These are phyloP conservation scores for Lycorma delicatula DNA, from an alignment of 1,140 invertebrate species.

Conservation along the genomic window DNA sequence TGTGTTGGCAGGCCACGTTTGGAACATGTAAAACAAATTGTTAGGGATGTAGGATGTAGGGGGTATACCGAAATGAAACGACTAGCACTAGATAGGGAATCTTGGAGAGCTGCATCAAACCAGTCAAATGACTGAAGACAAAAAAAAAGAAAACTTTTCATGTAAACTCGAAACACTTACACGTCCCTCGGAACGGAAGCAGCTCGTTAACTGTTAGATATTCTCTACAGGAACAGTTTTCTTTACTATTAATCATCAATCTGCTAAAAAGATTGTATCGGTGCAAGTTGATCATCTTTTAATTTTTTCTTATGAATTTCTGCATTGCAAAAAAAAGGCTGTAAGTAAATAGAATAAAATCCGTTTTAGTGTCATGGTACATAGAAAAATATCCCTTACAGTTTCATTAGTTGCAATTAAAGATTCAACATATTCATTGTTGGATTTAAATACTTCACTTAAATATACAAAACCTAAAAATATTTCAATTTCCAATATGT, in stretches of 20 bases:
- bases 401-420: constrained; percentile 24
- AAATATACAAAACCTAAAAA: constrained; percentile 19
- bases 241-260: constrained; percentile 16
- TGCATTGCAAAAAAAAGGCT: constrained; percentile 15
- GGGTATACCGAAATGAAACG: too few species aligned
- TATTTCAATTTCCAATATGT: constrained; percentile 20
- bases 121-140: too few species aligned
- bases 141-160: too few species aligned
- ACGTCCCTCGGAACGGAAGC: constrained; percentile 33
- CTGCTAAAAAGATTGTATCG: background rate
- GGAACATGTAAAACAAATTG: too few species aligned
- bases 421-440: constrained; percentile 17
- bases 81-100: too few species aligned
- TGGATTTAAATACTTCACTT: constrained; percentile 20
- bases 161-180: too few species aligned
- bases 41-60: too few species aligned
- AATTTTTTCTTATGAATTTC: background rate
- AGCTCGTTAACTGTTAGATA: constrained; percentile 31
- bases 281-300: background rate
- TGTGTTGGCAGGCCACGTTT: too few species aligned
- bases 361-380: constrained; percentile 23
- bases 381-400: constrained; percentile 23
- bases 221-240: constrained; percentile 23
- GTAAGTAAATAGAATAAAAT: constrained; percentile 16
- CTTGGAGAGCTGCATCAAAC: too few species aligned